Percentiles rank a stretch among this genome's conserved stretches.
phyloP scores from a whole-genome alignment of 1,140 invertebrate genomes.

The Sminthurides bifidus region DNA sequence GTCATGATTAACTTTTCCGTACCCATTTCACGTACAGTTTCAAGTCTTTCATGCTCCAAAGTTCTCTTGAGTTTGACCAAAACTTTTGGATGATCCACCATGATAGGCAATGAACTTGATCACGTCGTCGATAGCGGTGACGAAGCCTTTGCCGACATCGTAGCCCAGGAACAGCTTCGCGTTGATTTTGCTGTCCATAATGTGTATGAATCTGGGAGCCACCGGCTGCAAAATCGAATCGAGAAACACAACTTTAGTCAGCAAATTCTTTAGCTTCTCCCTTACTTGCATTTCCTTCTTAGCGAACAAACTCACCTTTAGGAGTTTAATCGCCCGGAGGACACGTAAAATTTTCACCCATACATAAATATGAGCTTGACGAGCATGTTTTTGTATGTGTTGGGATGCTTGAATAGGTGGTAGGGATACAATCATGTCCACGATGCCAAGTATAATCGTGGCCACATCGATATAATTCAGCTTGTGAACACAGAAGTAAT shows the following conservation, averaged over 20 bases:
- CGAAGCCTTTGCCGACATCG: slow-evolving; percentile 40
- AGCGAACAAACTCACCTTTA: too few relatives aligned
- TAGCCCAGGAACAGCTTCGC: slow-evolving; percentile 25
- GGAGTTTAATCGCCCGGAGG: too few relatives aligned
- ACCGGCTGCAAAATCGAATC: too few relatives aligned
- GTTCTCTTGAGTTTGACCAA: slow-evolving; percentile 7
- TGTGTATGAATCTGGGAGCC: too few relatives aligned
- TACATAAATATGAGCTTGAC: neutral
- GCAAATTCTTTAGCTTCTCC: too few relatives aligned
- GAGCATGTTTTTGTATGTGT: too few relatives aligned
- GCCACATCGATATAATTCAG: too few relatives aligned
- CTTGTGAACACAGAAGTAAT: neutral
- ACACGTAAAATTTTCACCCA: slow-evolving; percentile 1
- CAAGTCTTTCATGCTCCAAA: slow-evolving; percentile 17
- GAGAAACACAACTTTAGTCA: too few relatives aligned
- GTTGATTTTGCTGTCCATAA: slow-evolving; percentile 33
- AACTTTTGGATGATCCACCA: slow-evolving; percentile 40
- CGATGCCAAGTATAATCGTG: neutral
- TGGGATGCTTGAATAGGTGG: neutral
- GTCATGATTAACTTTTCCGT: neutral
- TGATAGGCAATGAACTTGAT: slow-evolving; percentile 43
- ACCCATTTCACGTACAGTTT: slow-evolving; percentile 24
- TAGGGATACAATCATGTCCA: neutral
- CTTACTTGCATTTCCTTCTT: too few relatives aligned
- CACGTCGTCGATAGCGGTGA: slow-evolving; percentile 46